Base-by-base conservation (phyloP, 2,888 invertebrate species). In the Conistra vaccinii region DNA sequence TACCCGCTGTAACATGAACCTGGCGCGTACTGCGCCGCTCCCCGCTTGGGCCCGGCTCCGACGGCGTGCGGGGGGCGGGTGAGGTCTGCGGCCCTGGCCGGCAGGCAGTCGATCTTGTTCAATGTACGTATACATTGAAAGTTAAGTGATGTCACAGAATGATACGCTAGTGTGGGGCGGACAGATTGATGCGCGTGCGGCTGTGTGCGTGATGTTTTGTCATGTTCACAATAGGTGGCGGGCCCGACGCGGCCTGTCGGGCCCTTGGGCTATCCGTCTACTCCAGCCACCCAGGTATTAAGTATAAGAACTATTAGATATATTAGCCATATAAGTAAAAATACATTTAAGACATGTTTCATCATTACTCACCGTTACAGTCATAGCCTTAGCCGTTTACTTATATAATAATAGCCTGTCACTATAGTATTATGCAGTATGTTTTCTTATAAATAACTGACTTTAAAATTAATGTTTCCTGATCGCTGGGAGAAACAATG, bases 91-190 rank as follows among this genome's bases (percentile, higher is more conserved):
- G 45, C 42, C 9, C n/a, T 75, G 87, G 89, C 69, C 80, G 42
- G n/a, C 60, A 67, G 48, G 48, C 53, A 76, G 71, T 68, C 78
- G 70, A 67, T 80, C 83, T 83, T 83, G 81, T 80, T 85, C 81
- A 72, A 58, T 76, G 74, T 78, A 83, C 81, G 84, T 83, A 88
- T 87, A 88, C 90, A 87, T 89, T 84, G 87, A 86, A 83, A 80
- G 83, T 81, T 76, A 78, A 87, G 90, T 88, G 90, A 90, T 88
- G 90, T 89, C 89, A 90, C 88, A 83, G 69, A 81, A 85, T 81
- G 85, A 84, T 71, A 76, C 53, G 77, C 72, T 85, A 80, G 84
- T 87, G 90, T 87, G 90, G 85, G 87, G 78, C 73, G 76, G 84
- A 81, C 81, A 78, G 84, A 86, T 79, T 76, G 81, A 83, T 89